A percentile compares a stretch with the other conserved stretches of the same genome.
Evolutionary conservation across 2,888 invertebrate genomes (phyloP).

Genomic region (Amphipoea oculea): DNA sequence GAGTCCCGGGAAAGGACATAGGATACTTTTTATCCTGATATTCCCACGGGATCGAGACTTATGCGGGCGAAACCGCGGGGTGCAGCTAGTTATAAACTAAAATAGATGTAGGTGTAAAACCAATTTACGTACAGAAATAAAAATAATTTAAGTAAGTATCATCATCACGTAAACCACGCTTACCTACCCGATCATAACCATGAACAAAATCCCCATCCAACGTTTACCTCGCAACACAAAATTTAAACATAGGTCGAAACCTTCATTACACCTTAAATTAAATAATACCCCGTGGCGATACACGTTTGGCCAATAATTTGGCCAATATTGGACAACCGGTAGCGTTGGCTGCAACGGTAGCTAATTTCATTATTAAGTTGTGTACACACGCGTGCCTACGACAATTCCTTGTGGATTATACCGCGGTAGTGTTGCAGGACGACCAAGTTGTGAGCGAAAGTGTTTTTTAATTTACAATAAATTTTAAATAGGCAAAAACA

Average conservation of each 20-base stretch:
- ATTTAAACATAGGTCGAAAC: conserved; percentile 29
- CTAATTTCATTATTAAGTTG: conserved; percentile 83
- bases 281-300: conserved; percentile 49
- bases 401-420: conserved; percentile 78
- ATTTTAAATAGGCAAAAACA: background rate
- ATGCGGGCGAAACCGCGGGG: too few species aligned
- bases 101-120: too few species aligned
- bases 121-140: background rate
- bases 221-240: conserved; percentile 25
- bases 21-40: too few species aligned
- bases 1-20: too few species aligned
- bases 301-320: conserved; percentile 59
- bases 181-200: background rate
- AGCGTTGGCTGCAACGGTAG: conserved; percentile 48
- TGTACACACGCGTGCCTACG: conserved; percentile 74
- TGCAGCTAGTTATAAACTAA: too few species aligned
- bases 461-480: background rate
- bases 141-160: background rate
- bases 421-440: conserved; percentile 27
- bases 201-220: conserved; percentile 3
- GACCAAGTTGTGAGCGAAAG: conserved; percentile 22
- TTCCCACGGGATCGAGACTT: too few species aligned
- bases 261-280: conserved; percentile 58
- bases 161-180: background rate
- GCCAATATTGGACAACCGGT: conserved; percentile 57